Conservation (phyloP, 1,140 invertebrate species). For the Drosophila sulfurigaster region DNA sequence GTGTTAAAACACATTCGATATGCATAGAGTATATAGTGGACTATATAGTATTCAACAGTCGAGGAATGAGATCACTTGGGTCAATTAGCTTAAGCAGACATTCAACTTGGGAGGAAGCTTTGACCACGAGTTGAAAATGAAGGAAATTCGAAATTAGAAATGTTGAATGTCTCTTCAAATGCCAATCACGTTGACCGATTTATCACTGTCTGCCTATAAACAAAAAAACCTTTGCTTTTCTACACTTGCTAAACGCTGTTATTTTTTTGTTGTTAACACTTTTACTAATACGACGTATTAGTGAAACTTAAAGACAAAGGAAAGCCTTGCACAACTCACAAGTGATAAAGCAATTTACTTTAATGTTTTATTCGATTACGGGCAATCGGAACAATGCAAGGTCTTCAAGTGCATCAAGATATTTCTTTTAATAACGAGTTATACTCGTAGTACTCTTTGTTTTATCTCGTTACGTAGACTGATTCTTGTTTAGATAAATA, state of each 20-base stretch:
- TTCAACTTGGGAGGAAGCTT: background rate
- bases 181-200: conserved; percentile 2
- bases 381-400: background rate
- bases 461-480: background rate
- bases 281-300: background rate
- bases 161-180: background rate
- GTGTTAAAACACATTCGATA: conserved; percentile 40
- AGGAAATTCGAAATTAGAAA: conserved; percentile 7
- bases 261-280: conserved; percentile 6
- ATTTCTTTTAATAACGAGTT: background rate
- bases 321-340: background rate
- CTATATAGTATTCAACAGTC: background rate
- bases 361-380: background rate
- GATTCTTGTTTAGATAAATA: background rate
- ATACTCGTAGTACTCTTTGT: background rate
- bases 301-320: background rate
- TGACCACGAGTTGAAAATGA: conserved; percentile 2
- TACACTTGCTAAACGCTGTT: background rate
- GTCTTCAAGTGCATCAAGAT: conserved; percentile 1
- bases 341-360: background rate
- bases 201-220: background rate
- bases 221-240: background rate
- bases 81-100: conserved; percentile 3
- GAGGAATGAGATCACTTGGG: conserved; percentile 21
- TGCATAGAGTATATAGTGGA: conserved; percentile 15